These are phyloP conservation scores for Hassar affinis DNA, from an alignment of 2,113 vertebrate species.

Conservation along the genomic window DNA sequence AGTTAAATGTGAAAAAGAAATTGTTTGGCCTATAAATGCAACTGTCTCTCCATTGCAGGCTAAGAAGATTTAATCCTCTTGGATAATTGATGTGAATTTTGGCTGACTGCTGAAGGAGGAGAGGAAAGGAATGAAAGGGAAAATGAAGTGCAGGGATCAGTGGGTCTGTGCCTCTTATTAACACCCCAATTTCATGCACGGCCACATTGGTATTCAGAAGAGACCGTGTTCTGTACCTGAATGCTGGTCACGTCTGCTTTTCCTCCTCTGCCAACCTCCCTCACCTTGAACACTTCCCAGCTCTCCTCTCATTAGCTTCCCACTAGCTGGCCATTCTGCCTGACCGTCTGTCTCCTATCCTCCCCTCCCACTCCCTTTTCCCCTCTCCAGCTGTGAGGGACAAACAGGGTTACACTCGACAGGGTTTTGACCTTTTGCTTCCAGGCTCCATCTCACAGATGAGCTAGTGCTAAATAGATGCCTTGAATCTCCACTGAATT, in stretches of 20 bases:
- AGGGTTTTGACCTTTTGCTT: constrained; percentile 52
- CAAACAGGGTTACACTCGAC: constrained; percentile 49
- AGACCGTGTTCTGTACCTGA: constrained; percentile 22
- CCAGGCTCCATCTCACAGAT: constrained; percentile 48
- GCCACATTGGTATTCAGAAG: constrained; percentile 46
- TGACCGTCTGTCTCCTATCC: constrained; percentile 28
- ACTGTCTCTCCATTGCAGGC: background rate
- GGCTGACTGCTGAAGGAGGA: constrained; percentile 30
- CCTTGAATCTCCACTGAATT: constrained; percentile 6
- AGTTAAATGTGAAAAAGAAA: background rate
- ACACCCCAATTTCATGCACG: constrained; percentile 44
- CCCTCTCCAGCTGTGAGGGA: constrained; percentile 45
- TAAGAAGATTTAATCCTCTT: constrained; percentile 31
- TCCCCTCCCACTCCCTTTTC: background rate
- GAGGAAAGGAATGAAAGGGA: constrained; percentile 27
- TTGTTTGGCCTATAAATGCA: background rate
- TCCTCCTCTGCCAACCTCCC: constrained; percentile 15
- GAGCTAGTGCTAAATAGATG: constrained; percentile 46
- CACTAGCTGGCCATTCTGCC: constrained; percentile 15
- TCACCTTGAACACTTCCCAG: background rate
- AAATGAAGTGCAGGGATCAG: constrained; percentile 53
- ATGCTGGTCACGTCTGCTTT: constrained; percentile 20
- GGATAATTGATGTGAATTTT: constrained; percentile 43
- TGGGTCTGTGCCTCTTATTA: constrained; percentile 43
- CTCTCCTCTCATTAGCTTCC: constrained; percentile 54